These are phyloP conservation scores for Papilio dardanus DNA, from an alignment of 1,140 invertebrate species.

Conservation along the genomic window DNA sequence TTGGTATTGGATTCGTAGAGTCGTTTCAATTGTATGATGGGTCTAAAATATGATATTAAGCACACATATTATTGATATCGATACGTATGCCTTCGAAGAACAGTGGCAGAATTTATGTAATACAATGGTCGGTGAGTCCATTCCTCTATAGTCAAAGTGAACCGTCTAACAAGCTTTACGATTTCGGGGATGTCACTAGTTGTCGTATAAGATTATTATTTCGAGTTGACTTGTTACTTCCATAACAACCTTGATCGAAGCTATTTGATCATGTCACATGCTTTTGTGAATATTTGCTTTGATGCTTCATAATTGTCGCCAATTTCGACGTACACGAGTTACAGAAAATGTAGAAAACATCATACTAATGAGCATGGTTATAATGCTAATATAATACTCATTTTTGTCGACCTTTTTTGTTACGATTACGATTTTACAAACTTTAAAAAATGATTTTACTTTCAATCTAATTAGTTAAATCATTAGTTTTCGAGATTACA, in stretches of 20 bases:
- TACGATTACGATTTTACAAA: no score
- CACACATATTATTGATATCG: no score
- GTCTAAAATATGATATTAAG: no score
- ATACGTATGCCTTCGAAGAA: not conserved
- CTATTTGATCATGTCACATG: not conserved
- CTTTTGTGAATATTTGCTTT: not conserved
- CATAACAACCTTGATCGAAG: not conserved
- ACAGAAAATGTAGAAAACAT: not conserved
- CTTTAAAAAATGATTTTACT: not conserved
- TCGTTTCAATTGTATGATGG: not conserved
- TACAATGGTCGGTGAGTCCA: not conserved
- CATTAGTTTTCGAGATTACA: not conserved
- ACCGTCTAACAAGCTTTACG: constrained; percentile 17
- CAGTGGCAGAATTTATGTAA: not conserved
- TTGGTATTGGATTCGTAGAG: not conserved
- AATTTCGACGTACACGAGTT: not conserved
- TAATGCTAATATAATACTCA: no score
- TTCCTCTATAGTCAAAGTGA: not conserved
- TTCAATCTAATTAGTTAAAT: not conserved
- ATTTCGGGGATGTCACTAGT: constrained; percentile 18
- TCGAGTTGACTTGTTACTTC: not conserved
- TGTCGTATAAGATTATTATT: constrained; percentile 14
- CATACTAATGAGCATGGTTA: not conserved
- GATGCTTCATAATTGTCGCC: not conserved
- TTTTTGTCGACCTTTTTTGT: no score